phyloP scores from a whole-genome alignment of 2,113 vertebrate species.

The Tragelaphus strepsiceros region DNA sequence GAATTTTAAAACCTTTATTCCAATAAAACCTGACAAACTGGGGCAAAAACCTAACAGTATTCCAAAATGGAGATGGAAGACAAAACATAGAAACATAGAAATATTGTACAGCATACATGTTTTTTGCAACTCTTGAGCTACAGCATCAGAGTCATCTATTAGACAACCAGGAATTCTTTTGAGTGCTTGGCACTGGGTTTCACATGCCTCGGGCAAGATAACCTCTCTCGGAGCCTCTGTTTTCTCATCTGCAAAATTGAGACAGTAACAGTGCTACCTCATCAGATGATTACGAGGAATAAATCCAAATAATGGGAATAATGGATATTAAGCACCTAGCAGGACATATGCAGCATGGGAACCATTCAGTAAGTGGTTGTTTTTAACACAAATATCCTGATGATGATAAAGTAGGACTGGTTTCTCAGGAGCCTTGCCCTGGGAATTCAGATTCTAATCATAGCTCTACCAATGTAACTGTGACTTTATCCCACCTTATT shows the following conservation, averaged over 20 bases:
- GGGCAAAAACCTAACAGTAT: neutral
- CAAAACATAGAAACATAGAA: neutral
- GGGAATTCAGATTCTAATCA: neutral
- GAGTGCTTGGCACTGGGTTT: neutral
- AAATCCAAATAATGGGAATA: neutral
- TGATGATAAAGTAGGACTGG: neutral
- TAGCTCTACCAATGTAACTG: neutral
- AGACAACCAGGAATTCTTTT: neutral
- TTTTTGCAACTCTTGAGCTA: neutral
- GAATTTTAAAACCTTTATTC: neutral
- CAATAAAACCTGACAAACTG: constrained; percentile 1
- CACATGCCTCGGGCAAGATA: neutral
- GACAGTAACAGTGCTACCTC: neutral
- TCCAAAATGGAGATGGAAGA: constrained; percentile 46
- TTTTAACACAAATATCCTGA: neutral
- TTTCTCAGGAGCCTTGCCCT: neutral
- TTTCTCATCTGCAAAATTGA: neutral
- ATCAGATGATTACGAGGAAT: neutral
- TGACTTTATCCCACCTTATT: neutral
- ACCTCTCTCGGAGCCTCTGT: neutral
- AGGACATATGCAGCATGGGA: neutral
- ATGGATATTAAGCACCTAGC: neutral
- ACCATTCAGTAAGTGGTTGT: neutral
- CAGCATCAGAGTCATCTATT: neutral
- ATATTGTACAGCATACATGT: neutral